Percentiles rank a stretch among this genome's conserved stretches.
Evolutionary conservation across 92 coral and sea anemone genomes (phyloP).

Genomic region (Galaxea fascicularis): DNA sequence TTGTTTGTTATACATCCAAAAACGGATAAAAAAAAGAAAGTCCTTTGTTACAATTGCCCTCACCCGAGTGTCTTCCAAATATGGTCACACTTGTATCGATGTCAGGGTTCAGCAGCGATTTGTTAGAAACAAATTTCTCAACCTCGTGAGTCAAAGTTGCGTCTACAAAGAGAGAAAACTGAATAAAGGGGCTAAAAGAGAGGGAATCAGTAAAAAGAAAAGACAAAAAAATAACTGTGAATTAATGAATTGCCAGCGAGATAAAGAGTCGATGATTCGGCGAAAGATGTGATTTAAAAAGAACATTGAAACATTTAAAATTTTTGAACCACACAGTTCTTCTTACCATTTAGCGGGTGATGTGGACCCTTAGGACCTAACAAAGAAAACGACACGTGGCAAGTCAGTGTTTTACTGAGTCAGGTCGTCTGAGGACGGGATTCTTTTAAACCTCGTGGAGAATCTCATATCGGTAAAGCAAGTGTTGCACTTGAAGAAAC

Average conservation of each 20-base stretch:
- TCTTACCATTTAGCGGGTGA: constrained; percentile 76
- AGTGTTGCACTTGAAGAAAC: no score
- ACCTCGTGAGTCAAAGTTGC: constrained; percentile 81
- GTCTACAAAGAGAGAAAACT: no score
- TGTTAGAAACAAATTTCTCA: constrained; percentile 77
- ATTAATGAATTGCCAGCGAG: no score
- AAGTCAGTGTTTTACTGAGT: no score
- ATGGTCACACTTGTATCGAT: constrained; percentile 82
- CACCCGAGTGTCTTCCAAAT: constrained; percentile 86
- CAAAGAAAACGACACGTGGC: background rate
- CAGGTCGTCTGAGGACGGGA: no score
- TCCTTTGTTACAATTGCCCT: background rate
- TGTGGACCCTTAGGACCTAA: constrained; percentile 73
- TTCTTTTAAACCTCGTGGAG: no score
- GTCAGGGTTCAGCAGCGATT: constrained; percentile 81
- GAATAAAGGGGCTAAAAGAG: no score
- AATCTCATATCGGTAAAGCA: no score
- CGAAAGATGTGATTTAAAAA: no score
- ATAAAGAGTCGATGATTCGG: no score
- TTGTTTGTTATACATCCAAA: background rate
- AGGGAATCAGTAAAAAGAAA: background rate
- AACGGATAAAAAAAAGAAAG: background rate
- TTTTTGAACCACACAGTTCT: no score
- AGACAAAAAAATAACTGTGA: background rate
- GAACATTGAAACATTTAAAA: no score